phyloP scores from a whole-genome alignment of 2,888 invertebrate species.

The Andrena trimmerana region DNA sequence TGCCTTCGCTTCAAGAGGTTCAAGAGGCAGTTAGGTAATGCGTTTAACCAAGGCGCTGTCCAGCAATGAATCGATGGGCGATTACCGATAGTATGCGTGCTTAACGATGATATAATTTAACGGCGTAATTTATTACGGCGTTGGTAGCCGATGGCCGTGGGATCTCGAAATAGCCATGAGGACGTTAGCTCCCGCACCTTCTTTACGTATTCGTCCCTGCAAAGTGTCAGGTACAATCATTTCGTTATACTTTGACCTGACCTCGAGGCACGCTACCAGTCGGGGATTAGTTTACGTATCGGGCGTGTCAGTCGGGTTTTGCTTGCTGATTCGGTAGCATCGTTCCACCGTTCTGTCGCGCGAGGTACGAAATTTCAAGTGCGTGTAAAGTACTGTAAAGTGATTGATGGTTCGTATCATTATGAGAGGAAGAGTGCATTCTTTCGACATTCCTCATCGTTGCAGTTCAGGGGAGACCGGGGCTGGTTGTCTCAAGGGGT shows the following conservation, averaged over 20 bases:
- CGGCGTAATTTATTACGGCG: conserved; percentile 30
- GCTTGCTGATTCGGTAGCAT: conserved; percentile 8
- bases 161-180: conserved; percentile 27
- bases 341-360: neutral
- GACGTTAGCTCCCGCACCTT: neutral
- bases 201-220: conserved; percentile 10
- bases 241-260: neutral
- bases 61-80: conserved; percentile 34
- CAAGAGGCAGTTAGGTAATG: conserved; percentile 27
- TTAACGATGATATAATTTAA: conserved; percentile 31
- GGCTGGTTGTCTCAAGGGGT: too few species aligned
- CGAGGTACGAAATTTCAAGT: neutral
- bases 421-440: neutral
- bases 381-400: neutral
- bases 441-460: too few species aligned
- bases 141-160: conserved; percentile 3
- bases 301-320: conserved; percentile 20
- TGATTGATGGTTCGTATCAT: neutral
- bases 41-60: neutral
- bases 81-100: neutral
- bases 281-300: neutral
- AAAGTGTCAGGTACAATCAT: neutral
- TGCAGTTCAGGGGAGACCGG: neutral
- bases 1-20: conserved; percentile 24
- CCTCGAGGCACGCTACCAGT: neutral